Evolutionary conservation across 2,888 invertebrate species (phyloP).

Genomic region (Cyclophora punctaria): DNA sequence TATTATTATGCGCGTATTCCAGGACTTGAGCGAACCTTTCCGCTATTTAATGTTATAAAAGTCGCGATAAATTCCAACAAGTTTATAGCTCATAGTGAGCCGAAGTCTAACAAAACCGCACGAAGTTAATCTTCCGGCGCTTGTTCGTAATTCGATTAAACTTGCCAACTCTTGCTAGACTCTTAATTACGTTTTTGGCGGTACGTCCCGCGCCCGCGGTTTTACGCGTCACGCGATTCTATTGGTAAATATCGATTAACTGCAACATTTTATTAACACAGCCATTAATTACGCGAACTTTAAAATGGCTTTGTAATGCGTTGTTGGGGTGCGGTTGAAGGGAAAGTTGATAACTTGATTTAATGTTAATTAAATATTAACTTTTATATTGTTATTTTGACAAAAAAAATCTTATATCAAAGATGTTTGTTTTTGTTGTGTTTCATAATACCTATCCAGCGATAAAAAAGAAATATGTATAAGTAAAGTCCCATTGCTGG

Average conservation of each 20-base stretch:
- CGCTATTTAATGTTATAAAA: neutral
- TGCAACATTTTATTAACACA: no score
- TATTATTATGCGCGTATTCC: neutral
- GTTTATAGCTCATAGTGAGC: neutral
- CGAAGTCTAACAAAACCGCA: conserved; percentile 21
- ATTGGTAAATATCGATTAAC: conserved; percentile 7
- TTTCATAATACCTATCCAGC: no score
- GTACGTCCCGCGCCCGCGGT: conserved; percentile 18
- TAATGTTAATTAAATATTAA: no score
- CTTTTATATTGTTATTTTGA: no score
- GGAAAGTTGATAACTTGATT: no score
- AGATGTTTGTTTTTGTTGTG: no score
- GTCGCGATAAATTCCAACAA: conserved; percentile 4
- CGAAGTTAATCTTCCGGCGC: conserved; percentile 32
- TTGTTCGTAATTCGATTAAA: conserved; percentile 53
- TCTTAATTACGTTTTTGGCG: conserved; percentile 41
- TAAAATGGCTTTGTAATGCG: no score
- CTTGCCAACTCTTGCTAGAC: conserved; percentile 38
- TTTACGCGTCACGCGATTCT: conserved; percentile 24
- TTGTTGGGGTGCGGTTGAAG: no score
- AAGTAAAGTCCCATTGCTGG: no score
- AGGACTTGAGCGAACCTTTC: neutral
- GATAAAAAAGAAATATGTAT: no score
- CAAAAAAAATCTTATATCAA: no score
- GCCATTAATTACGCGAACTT: no score